phyloP scores from a whole-genome alignment of 2,888 invertebrate species.

The Octonoba sinensis region DNA sequence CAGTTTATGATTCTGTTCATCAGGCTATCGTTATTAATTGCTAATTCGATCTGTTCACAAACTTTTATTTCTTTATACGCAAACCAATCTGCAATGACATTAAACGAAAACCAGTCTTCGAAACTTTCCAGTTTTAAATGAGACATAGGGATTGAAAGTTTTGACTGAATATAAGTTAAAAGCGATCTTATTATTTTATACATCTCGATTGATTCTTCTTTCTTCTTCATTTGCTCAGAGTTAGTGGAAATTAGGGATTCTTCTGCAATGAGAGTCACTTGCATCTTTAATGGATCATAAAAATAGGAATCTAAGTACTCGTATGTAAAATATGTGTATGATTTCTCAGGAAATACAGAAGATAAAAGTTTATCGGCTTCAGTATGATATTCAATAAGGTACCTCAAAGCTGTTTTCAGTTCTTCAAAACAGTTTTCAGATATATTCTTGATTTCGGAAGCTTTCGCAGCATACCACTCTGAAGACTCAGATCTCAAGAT shows the following conservation, averaged over 20 bases:
- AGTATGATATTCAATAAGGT: constrained; percentile 6
- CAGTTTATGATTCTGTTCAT: constrained; percentile 10
- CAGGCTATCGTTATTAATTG: constrained; percentile 16
- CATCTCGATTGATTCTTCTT: constrained; percentile 20
- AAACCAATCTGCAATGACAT: constrained; percentile 35
- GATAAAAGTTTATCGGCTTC: constrained; percentile 16
- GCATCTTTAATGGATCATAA: background rate
- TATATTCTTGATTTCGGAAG: constrained; percentile 1
- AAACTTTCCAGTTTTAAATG: constrained; percentile 16
- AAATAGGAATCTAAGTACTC: constrained; percentile 15
- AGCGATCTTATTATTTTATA: constrained; percentile 12
- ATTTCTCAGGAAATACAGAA: constrained; percentile 18
- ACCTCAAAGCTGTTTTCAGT: background rate
- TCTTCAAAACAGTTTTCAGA: background rate
- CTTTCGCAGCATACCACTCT: constrained; percentile 3
- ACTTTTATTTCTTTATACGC: constrained; percentile 16
- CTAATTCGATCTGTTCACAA: background rate
- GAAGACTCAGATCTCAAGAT: constrained; percentile 23
- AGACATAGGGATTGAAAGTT: background rate
- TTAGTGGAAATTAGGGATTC: constrained; percentile 2
- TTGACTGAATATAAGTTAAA: background rate
- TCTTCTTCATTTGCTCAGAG: background rate
- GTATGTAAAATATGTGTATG: constrained; percentile 14
- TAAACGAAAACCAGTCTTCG: constrained; percentile 24
- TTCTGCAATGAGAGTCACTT: constrained; percentile 6